Conservation (phyloP, 2,113 vertebrate species). For the Puma concolor region DNA sequence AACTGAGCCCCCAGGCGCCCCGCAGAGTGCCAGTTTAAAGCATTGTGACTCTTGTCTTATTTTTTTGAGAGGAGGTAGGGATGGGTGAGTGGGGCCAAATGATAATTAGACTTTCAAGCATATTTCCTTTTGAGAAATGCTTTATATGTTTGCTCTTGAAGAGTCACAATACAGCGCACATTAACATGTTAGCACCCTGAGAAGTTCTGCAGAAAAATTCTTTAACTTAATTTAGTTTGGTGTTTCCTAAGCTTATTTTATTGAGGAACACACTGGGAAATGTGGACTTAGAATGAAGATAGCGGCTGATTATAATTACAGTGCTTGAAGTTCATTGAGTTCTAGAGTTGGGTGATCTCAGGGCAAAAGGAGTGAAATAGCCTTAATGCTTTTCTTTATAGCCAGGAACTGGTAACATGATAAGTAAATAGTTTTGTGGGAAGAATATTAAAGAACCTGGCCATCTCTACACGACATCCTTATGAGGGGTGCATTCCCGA, state of each 20-base stretch:
- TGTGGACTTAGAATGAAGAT: slow-evolving; percentile 27
- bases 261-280: slow-evolving; percentile 19
- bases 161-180: not conserved
- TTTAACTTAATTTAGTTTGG: not conserved
- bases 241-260: slow-evolving; percentile 32
- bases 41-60: not conserved
- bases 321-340: not conserved
- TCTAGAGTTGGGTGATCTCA: not conserved
- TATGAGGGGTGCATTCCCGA: not conserved
- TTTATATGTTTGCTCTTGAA: not conserved
- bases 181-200: not conserved
- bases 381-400: not conserved
- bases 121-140: slow-evolving; percentile 23
- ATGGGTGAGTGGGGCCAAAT: not conserved
- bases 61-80: not conserved
- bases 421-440: not conserved
- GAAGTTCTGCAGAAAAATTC: not conserved
- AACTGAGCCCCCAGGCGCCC: too few species aligned
- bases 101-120: not conserved
- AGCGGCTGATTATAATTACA: not conserved
- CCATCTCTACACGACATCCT: not conserved
- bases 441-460: not conserved
- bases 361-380: not conserved
- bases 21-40: not conserved
- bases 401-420: not conserved